phyloP scores from a whole-genome alignment of 2,888 invertebrate species.

The Nesidiocoris tenuis region DNA sequence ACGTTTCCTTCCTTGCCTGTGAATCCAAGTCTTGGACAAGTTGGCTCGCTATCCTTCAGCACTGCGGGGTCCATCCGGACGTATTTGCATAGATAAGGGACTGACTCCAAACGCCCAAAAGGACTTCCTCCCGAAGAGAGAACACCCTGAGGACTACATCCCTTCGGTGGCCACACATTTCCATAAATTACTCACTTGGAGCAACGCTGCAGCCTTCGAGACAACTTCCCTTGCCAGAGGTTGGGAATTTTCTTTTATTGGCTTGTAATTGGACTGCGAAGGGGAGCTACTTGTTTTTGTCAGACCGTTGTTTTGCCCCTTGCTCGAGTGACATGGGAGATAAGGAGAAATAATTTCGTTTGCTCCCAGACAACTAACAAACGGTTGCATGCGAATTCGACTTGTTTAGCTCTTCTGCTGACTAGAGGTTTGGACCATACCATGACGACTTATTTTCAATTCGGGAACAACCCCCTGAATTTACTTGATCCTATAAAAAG shows the following conservation, averaged over 20 bases:
- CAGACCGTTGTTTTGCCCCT: slow-evolving; percentile 7
- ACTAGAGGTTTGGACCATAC: too few species aligned
- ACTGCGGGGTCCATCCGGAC: neutral
- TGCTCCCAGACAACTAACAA: neutral
- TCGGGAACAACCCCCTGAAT: too few species aligned
- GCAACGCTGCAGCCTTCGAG: neutral
- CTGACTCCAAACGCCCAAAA: slow-evolving; percentile 6
- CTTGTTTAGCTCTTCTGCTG: neutral
- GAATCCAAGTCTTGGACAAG: neutral
- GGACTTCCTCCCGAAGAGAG: slow-evolving; percentile 24
- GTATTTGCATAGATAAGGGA: slow-evolving; percentile 35
- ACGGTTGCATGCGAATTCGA: neutral
- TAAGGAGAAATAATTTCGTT: neutral
- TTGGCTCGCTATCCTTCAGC: neutral
- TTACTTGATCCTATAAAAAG: too few species aligned
- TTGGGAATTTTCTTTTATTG: slow-evolving; percentile 12
- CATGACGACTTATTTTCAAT: too few species aligned
- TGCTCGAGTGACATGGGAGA: neutral
- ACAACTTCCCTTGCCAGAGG: neutral
- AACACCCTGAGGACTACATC: neutral
- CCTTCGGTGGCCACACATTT: neutral
- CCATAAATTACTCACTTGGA: neutral
- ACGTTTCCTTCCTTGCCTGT: neutral
- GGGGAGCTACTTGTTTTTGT: slow-evolving; percentile 22
- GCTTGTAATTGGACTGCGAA: slow-evolving; percentile 25